A percentile compares a stretch with the other conserved stretches of the same genome.
These are phyloP conservation scores for Peromyscus maniculatus DNA, from an alignment of 2,113 vertebrate genomes.

Conservation along the genomic window DNA sequence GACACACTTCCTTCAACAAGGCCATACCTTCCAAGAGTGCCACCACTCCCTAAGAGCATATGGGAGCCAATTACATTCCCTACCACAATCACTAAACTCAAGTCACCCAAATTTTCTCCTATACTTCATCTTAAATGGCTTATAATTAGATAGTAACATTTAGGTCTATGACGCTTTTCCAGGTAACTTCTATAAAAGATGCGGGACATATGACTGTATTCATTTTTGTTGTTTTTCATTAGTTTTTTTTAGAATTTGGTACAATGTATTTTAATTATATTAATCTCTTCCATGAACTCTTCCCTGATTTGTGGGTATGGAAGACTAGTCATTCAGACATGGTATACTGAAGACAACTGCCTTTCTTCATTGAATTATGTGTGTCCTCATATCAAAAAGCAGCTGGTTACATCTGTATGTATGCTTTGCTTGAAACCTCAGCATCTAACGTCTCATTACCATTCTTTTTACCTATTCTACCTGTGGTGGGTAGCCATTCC, in stretches of 20 bases:
- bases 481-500: not conserved
- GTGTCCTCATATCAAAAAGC: not conserved
- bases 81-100: not conserved
- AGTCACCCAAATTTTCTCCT: not conserved
- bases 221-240: not conserved
- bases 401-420: not conserved
- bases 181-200: not conserved
- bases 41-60: not conserved
- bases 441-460: not conserved
- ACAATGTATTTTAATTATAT: not conserved
- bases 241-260: not conserved
- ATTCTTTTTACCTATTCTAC: not conserved
- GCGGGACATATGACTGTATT: not conserved
- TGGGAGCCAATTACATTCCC: not conserved
- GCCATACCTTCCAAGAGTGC: not conserved
- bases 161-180: not conserved
- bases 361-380: not conserved
- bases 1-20: not conserved
- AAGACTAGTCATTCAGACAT: not conserved
- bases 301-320: not conserved
- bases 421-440: not conserved
- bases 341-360: not conserved
- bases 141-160: not conserved
- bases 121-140: not conserved
- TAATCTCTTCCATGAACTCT: not conserved